Percentiles rank a stretch among this genome's conserved stretches.
Conservation (phyloP, 2,113 vertebrate species). For the Chlorodrepanis virens region DNA sequence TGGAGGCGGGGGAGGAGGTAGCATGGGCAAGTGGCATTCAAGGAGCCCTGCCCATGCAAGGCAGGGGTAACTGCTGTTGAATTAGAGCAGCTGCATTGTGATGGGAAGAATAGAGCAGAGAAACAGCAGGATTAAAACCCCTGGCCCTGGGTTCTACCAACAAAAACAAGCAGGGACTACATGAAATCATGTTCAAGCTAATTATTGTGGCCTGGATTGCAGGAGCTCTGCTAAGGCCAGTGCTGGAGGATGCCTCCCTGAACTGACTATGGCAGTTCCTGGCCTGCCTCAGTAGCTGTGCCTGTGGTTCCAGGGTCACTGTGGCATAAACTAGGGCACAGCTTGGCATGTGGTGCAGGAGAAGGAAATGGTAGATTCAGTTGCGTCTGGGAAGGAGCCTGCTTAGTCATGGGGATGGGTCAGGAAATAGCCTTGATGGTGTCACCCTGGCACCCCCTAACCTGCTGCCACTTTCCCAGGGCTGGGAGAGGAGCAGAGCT, state of each 20-base stretch:
- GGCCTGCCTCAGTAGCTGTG: not conserved
- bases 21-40: not conserved
- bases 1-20: not conserved
- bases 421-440: not conserved
- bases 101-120: not conserved
- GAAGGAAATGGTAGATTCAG: not conserved
- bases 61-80: not conserved
- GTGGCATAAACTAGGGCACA: not conserved
- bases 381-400: not conserved
- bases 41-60: not conserved
- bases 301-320: not conserved
- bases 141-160: fast-evolving
- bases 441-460: not conserved
- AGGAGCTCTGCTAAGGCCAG: not conserved
- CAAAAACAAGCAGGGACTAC: not conserved
- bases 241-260: not conserved
- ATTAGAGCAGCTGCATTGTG: not conserved
- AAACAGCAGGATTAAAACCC: not conserved
- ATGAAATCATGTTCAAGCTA: fast-evolving
- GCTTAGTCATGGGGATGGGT: not conserved
- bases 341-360: not conserved
- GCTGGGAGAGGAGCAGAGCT: not conserved
- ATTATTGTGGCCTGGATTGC: not conserved
- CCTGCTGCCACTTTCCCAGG: not conserved
- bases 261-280: not conserved